A percentile compares a stretch with the other conserved stretches of the same genome.
Evolutionary conservation across 1,140 invertebrate genomes (phyloP).

Genomic region (Hyposmocoma kahamanoa): DNA sequence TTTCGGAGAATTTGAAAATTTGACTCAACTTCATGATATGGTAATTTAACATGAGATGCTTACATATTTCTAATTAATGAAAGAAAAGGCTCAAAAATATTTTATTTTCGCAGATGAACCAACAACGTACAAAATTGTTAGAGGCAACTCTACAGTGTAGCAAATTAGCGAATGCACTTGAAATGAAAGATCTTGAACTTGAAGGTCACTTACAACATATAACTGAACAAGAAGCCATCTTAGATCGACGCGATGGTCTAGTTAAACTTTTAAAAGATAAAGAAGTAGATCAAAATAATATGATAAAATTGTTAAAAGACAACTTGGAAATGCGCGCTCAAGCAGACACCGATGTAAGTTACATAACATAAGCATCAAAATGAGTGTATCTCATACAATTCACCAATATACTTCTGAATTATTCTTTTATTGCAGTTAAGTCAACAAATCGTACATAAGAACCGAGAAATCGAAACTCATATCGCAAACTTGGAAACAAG

Average conservation of each 20-base stretch:
- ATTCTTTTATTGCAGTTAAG: no score
- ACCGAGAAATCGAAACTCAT: constrained; percentile 41
- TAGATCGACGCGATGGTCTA: constrained; percentile 36
- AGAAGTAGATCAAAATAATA: constrained; percentile 47
- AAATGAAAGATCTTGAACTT: constrained; percentile 38
- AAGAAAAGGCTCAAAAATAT: not conserved
- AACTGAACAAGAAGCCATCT: constrained; percentile 26
- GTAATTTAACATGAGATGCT: constrained; percentile 16
- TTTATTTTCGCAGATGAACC: constrained; percentile 21
- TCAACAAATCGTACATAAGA: constrained; percentile 41
- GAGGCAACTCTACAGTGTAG: constrained; percentile 32
- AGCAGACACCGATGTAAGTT: constrained; percentile 34
- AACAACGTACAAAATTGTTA: constrained; percentile 34
- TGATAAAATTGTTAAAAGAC: constrained; percentile 39
- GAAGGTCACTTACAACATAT: constrained; percentile 23
- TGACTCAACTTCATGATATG: constrained; percentile 37
- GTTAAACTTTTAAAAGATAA: constrained; percentile 45
- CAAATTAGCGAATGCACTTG: constrained; percentile 30
- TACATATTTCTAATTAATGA: not conserved
- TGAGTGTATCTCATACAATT: no score
- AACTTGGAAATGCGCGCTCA: constrained; percentile 36
- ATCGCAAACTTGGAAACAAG: constrained; percentile 37
- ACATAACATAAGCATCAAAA: no score
- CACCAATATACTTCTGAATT: no score
- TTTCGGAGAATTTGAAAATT: constrained; percentile 42